Conservation (phyloP, 2,797 vertebrate genomes). For the Astyanax mexicanus region DNA sequence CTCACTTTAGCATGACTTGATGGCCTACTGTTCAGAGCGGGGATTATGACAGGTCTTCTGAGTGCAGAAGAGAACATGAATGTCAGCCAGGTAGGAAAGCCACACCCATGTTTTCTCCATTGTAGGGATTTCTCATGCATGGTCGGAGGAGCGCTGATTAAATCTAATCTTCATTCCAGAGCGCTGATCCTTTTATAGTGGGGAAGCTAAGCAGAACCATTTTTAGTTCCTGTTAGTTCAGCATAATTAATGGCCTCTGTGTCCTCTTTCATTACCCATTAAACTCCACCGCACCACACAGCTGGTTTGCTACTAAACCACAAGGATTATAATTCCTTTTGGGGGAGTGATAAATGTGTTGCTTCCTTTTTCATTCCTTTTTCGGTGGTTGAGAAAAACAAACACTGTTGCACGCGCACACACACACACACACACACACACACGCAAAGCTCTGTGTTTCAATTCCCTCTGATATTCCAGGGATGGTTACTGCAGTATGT, state of each 20-base stretch:
- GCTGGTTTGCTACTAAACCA: constrained; percentile 63
- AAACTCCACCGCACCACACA: constrained; percentile 63
- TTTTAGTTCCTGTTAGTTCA: constrained; percentile 74
- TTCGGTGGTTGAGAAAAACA: constrained; percentile 42
- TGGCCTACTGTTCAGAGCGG: constrained; percentile 69
- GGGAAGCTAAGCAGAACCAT: constrained; percentile 70
- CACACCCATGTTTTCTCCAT: constrained; percentile 65
- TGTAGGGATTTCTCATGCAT: constrained; percentile 71
- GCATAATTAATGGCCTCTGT: constrained; percentile 69
- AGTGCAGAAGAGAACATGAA: constrained; percentile 53
- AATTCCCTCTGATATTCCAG: constrained; percentile 8
- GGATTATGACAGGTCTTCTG: constrained; percentile 59
- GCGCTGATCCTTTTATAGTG: constrained; percentile 69
- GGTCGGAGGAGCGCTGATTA: constrained; percentile 68
- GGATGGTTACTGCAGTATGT: not conserved
- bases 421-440: constrained; percentile 19
- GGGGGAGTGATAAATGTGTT: constrained; percentile 48
- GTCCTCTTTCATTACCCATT: constrained; percentile 64
- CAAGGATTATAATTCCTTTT: constrained; percentile 52
- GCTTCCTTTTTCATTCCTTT: constrained; percentile 38
- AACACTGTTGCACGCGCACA: constrained; percentile 10
- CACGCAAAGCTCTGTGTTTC: not conserved
- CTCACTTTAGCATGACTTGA: constrained; percentile 77
- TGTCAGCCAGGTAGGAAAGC: constrained; percentile 51
- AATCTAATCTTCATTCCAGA: constrained; percentile 73